Conservation (phyloP, 2,797 vertebrate species). For the Tympanoctomys barrerae region DNA sequence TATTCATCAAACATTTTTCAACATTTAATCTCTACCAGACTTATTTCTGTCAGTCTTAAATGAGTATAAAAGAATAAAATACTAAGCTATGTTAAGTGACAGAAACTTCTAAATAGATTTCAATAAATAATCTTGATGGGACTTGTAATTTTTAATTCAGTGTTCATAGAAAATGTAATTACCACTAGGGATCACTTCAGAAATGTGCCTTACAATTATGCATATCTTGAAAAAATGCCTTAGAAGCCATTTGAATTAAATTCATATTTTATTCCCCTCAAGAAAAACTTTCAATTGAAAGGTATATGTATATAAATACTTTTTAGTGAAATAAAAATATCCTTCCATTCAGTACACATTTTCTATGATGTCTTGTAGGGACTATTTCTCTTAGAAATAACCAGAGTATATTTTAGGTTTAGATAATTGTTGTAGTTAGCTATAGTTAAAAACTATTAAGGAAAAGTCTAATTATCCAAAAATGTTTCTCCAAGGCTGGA, state of each 20-base stretch:
- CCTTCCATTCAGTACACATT: background rate
- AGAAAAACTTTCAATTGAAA: conserved; percentile 67
- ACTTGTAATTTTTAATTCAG: conserved; percentile 69
- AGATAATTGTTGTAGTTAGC: background rate
- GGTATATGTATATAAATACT: background rate
- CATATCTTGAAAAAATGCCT: conserved; percentile 13
- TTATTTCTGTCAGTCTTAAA: conserved; percentile 13
- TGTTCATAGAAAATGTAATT: conserved; percentile 42
- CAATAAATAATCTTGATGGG: conserved; percentile 72
- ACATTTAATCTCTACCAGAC: conserved; percentile 53
- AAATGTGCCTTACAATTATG: conserved; percentile 39
- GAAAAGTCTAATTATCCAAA: background rate
- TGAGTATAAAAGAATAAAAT: conserved; percentile 41
- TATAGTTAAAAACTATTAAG: background rate
- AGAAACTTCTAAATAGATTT: conserved; percentile 33
- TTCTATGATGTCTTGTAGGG: background rate
- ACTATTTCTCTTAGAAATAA: background rate
- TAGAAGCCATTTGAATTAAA: conserved; percentile 64
- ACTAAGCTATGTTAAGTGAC: background rate
- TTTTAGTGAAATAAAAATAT: conserved; percentile 45
- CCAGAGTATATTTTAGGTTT: background rate
- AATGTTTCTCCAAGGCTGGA: background rate
- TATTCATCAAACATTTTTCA: conserved; percentile 55
- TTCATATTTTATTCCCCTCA: background rate
- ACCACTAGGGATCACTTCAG: conserved; percentile 50